Percentiles rank a stretch among this genome's conserved stretches.
Conservation (phyloP, 2,797 vertebrate species). For the Xenopus petersii region DNA sequence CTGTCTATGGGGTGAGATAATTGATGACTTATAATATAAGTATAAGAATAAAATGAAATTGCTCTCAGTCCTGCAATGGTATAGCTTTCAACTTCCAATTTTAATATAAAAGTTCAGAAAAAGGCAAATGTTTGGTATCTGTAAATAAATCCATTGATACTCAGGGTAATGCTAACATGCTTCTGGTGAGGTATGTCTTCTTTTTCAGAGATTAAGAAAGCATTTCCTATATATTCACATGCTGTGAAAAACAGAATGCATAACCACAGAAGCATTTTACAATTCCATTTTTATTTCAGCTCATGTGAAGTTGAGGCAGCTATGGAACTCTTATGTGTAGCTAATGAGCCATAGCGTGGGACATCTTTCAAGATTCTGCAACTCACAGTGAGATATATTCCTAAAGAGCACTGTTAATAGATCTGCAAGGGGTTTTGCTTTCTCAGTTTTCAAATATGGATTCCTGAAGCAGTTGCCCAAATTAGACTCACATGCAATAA, state of each 20-base stretch:
- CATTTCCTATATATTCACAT: not conserved
- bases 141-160: no score
- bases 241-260: constrained; percentile 31
- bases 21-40: no score
- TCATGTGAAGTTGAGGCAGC: constrained; percentile 36
- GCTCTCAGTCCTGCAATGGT: no score
- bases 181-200: no score
- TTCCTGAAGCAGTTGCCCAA: constrained; percentile 10
- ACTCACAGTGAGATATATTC: constrained; percentile 27
- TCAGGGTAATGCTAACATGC: no score
- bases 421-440: constrained; percentile 8
- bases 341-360: constrained; percentile 35
- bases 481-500: constrained; percentile 8
- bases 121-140: no score
- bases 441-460: constrained; percentile 5
- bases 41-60: no score
- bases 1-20: no score
- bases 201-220: no score
- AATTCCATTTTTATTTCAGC: constrained; percentile 20
- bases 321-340: constrained; percentile 29
- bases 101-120: no score
- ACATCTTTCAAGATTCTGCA: constrained; percentile 37
- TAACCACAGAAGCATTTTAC: constrained; percentile 38
- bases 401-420: constrained; percentile 23
- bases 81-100: no score